These are phyloP conservation scores for Rhagonycha fulva DNA, from an alignment of 2,888 invertebrate genomes.

Conservation along the genomic window DNA sequence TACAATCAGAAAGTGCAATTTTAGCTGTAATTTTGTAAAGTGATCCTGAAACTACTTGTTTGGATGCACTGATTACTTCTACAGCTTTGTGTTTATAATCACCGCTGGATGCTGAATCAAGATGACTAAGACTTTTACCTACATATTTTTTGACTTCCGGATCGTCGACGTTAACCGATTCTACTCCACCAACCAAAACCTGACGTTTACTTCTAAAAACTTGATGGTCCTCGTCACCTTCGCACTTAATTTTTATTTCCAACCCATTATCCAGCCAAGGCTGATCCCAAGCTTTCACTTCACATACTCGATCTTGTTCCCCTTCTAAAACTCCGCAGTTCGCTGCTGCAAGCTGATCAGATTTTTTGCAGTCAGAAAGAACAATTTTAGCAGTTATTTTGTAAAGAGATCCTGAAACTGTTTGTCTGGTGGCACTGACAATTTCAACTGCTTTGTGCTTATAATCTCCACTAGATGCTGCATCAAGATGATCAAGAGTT, in stretches of 20 bases:
- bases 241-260: slow-evolving; percentile 53
- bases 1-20: neutral
- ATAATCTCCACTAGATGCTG: slow-evolving; percentile 47
- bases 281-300: slow-evolving; percentile 61
- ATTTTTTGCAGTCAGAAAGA: slow-evolving; percentile 58
- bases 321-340: slow-evolving; percentile 39
- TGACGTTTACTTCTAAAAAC: slow-evolving; percentile 36
- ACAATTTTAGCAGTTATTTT: slow-evolving; percentile 63
- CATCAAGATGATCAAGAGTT: slow-evolving; percentile 42
- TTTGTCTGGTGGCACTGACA: slow-evolving; percentile 54
- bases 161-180: slow-evolving; percentile 33
- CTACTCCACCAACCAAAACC: slow-evolving; percentile 28
- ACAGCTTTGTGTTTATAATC: neutral
- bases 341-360: slow-evolving; percentile 39
- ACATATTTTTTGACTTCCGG: neutral
- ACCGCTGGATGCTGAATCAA: neutral
- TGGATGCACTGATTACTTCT: neutral
- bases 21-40: neutral
- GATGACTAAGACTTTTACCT: neutral
- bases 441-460: slow-evolving; percentile 44
- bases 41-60: neutral
- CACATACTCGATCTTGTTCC: slow-evolving; percentile 50
- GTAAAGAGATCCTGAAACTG: slow-evolving; percentile 61
- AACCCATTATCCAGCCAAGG: slow-evolving; percentile 59
- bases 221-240: slow-evolving; percentile 26